Conservation (phyloP, 2,797 vertebrate species). For the Calcarius lapponicus region DNA sequence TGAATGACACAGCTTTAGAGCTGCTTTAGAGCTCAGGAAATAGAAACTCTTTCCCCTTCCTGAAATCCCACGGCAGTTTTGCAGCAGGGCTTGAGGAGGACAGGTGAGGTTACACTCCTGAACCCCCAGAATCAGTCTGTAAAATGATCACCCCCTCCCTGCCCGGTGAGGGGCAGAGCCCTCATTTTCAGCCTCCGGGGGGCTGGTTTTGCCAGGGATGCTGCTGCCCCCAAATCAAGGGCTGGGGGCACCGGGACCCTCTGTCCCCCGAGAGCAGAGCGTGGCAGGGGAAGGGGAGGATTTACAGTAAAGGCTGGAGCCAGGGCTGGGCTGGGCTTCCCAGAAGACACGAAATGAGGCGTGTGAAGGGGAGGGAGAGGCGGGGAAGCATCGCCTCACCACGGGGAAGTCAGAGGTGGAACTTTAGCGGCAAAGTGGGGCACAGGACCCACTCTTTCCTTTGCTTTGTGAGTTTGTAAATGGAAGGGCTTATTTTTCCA, state of each 20-base stretch:
- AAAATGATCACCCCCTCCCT: background rate
- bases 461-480: background rate
- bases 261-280: background rate
- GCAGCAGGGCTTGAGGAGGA: background rate
- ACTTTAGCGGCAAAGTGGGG: background rate
- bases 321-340: conserved; percentile 44
- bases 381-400: background rate
- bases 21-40: background rate
- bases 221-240: fast-evolving
- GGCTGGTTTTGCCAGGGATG: background rate
- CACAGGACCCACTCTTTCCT: background rate
- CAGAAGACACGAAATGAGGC: conserved; percentile 2
- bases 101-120: background rate
- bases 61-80: background rate
- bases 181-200: background rate
- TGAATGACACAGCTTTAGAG: background rate
- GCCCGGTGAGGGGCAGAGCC: fast-evolving
- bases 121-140: background rate
- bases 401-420: background rate
- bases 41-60: background rate
- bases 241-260: background rate
- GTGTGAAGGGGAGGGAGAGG: background rate
- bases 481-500: background rate
- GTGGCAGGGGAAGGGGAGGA: background rate
- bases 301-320: conserved; percentile 49